phyloP scores from a whole-genome alignment of 2,113 vertebrate species.

The Ophthalmolycus amberensis region DNA sequence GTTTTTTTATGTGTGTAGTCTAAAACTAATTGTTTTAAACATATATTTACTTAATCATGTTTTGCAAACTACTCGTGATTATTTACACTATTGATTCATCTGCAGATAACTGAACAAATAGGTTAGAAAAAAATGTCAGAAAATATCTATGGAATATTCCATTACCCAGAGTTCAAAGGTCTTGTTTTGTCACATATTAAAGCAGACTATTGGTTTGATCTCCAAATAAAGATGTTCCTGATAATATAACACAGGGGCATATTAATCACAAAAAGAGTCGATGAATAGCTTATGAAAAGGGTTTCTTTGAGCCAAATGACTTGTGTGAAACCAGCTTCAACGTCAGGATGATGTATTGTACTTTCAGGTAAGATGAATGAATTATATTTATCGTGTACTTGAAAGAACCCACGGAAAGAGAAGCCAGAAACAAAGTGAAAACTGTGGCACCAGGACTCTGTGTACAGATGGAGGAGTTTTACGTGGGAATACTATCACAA shows the following conservation, averaged over 20 bases:
- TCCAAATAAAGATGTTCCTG: background rate
- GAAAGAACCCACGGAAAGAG: background rate
- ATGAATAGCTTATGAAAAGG: background rate
- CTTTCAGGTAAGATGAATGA: background rate
- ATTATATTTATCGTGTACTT: background rate
- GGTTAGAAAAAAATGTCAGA: background rate
- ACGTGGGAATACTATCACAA: background rate
- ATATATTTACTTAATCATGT: background rate
- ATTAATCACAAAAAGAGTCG: background rate
- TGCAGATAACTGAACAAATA: background rate
- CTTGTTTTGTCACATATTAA: background rate
- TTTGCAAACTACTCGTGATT: background rate
- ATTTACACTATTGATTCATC: background rate
- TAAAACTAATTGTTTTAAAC: background rate
- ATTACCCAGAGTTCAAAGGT: background rate
- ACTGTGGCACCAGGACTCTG: background rate
- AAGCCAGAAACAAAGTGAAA: background rate
- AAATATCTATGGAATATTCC: background rate
- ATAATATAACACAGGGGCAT: background rate
- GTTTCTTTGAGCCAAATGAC: background rate
- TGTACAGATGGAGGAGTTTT: background rate
- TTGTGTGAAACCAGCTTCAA: background rate
- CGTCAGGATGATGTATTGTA: background rate
- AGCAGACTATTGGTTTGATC: background rate
- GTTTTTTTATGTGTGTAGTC: background rate